Evolutionary conservation across 2,888 invertebrate genomes (phyloP), one percentile per base, ranked within the genome.

Genomic region (Aleiodes leptofemur): DNA sequence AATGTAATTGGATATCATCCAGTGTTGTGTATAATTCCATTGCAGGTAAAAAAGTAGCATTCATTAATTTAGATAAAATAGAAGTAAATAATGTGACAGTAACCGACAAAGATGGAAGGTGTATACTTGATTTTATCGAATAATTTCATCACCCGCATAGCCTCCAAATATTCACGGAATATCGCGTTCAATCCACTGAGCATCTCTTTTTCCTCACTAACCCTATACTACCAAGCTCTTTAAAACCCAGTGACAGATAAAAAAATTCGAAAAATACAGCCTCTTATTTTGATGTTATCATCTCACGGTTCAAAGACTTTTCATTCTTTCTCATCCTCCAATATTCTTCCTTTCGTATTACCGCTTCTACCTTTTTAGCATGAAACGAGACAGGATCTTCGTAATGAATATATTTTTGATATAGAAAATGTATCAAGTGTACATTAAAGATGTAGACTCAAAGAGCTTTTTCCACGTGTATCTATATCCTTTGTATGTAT

Each of bases 111-210:
- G 53, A 8, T 29, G 4, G 34, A 6, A 31, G n/a, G 16, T 43
- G 34, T 64, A n/a, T 16, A 13, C 50, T 56, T 9, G 31, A 34
- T 43, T 13, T 43, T 72, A 64, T 61, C 72, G 7, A 51, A 72
- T 72, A 34, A 64, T 64, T 64, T 64, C 23, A 64, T 53, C 64
- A 34, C 23, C 53, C 51, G 55, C 64, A 64, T 61, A 53, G 38
- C n/a, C 23, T 6, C 64, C 31, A 14, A 29, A 48, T 66, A 23
- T 51, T 64, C 29, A 16, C 31, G 7, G 38, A 38, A 9, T 43
- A 55, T 31, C 34, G 29, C 71, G 31, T 29, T n/a, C 59, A 38
- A 31, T 66, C 14, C 48, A 64, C 53, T 14, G 31, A 48, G 34
- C 23, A 4, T 61, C 23, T 11, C 29, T 64, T 14, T 16, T 23